phyloP scores from a whole-genome alignment of 2,113 vertebrate genomes.

The Piprites chloris region DNA sequence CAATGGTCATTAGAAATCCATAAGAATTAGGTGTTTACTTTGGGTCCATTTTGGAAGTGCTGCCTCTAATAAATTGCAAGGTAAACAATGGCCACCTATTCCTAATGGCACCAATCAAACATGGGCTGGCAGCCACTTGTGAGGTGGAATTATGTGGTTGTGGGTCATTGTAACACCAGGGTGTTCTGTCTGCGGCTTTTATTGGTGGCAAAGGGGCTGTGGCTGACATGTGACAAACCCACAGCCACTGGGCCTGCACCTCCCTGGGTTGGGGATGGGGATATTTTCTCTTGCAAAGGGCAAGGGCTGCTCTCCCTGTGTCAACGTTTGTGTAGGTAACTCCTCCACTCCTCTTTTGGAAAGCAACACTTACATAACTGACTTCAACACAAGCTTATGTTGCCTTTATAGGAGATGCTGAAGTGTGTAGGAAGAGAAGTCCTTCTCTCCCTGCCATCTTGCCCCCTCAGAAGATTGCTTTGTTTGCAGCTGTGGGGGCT shows the following conservation, averaged over 20 bases:
- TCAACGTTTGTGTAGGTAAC: not conserved
- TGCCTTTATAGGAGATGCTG: not conserved
- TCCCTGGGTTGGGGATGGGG: not conserved
- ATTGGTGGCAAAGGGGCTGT: not conserved
- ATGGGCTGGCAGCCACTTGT: not conserved
- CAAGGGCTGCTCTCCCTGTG: not conserved
- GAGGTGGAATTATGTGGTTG: not conserved
- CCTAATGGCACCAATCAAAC: not conserved
- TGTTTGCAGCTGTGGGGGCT: not conserved
- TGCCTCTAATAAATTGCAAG: not conserved
- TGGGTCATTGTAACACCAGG: not conserved
- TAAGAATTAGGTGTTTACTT: not conserved
- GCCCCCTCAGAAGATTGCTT: not conserved
- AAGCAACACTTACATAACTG: not conserved
- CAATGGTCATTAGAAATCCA: not conserved
- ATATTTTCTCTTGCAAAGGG: not conserved
- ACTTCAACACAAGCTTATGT: not conserved
- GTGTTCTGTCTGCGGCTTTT: not conserved
- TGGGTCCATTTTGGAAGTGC: not conserved
- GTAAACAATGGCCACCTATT: not conserved
- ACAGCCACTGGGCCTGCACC: not conserved
- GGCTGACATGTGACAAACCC: not conserved
- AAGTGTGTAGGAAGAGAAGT: not conserved
- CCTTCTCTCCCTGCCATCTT: not conserved
- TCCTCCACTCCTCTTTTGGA: not conserved